phyloP scores from a whole-genome alignment of 2,888 invertebrate genomes.

The Congeria kusceri region DNA sequence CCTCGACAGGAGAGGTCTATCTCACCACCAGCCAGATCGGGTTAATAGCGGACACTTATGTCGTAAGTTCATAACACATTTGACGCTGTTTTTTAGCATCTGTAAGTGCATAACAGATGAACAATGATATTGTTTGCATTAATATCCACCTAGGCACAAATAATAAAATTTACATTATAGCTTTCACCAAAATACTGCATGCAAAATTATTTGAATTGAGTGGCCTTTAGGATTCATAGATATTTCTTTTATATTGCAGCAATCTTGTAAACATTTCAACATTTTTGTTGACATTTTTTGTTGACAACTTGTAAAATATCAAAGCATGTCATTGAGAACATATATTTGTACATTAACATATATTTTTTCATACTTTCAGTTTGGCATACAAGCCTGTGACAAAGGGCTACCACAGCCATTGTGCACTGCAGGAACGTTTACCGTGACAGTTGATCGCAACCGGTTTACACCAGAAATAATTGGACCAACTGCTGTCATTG shows the following conservation, averaged over 20 bases:
- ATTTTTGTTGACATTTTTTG: too few relatives aligned
- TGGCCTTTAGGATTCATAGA: background rate
- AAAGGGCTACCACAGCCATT: constrained; percentile 67
- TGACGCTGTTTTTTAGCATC: background rate
- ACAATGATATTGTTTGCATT: background rate
- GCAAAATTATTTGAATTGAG: too few relatives aligned
- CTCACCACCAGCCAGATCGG: constrained; percentile 65
- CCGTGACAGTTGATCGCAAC: constrained; percentile 62
- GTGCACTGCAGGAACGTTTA: constrained; percentile 43
- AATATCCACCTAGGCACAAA: too few relatives aligned
- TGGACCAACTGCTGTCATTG: constrained; percentile 39
- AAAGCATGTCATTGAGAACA: too few relatives aligned
- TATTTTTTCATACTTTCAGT: constrained; percentile 15
- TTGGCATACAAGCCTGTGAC: constrained; percentile 67
- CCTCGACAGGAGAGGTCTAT: constrained; percentile 52
- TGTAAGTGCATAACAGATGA: background rate
- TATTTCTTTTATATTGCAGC: too few relatives aligned
- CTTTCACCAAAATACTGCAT: too few relatives aligned
- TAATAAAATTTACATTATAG: too few relatives aligned
- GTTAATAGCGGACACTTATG: constrained; percentile 53
- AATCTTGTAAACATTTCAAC: too few relatives aligned
- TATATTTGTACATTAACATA: too few relatives aligned
- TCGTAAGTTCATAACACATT: constrained; percentile 53
- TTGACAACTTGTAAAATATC: too few relatives aligned
- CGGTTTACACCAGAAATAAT: constrained; percentile 60